Base-by-base conservation (phyloP, 2,888 invertebrate genomes). In the Trachelus iudaicus region DNA sequence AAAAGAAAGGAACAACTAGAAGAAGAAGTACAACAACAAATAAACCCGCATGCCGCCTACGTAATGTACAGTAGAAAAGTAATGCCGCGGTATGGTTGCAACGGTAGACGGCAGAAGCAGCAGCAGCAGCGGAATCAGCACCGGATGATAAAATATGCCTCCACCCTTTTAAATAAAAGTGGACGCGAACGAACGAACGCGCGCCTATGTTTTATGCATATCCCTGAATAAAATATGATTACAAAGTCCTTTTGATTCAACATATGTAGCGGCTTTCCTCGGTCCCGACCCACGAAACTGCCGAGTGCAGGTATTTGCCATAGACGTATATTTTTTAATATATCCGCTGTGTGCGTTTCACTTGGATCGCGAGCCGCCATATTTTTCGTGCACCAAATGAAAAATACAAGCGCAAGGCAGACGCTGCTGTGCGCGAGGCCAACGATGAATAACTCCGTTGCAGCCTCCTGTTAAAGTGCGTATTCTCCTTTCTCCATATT, bases 141-240 rank as follows among this genome's bases (percentile, higher is more conserved):
- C 73, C 79, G 79, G 77, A 76, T 78, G 81, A 73, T 69, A 81
- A 83, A 81, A 82, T 84, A 83, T 84, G 80, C 80, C 81, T 76
- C 82, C 77, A 76, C 77, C 77, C 81, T 82, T 84, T 83, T 80
- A 82, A 85, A 85, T 83, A 84, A 85, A 86, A 84, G 78, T 83
- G 84, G 81, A 84, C 85, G 82, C 81, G 79, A 80, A 85, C 81
- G 81, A 80, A 78, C 80, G 81, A 82, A 83, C 81, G 78, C 79
- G 81, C 74, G 83, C 80, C 82, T 81, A 87, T 86, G 87, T 87
- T 87, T 87, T 87, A 87, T 88, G 87, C 85, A 87, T 87, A 87
- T 84, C 84, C 80, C 84, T 87, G 87, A 87, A 88, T 87, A 87
- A 87, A 87, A 88, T 87, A 86, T 87, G 84, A 87, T 87, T 87